Conservation (phyloP, 2,113 vertebrate genomes). For the Aix galericulata region DNA sequence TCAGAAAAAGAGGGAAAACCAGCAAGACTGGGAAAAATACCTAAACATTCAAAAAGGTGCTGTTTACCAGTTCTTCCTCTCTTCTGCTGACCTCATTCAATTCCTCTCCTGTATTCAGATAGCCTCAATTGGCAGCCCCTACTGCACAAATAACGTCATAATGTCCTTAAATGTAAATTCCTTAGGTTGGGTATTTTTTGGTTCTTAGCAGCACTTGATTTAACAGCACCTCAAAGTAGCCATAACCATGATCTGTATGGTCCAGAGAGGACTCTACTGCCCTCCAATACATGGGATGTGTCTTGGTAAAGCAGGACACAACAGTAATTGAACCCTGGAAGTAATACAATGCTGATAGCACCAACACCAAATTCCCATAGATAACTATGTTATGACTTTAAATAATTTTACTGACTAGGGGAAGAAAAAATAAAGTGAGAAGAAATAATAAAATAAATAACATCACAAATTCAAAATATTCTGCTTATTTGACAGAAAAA, state of each 20-base stretch:
- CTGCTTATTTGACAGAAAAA: slow-evolving; percentile 12
- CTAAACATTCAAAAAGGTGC: not conserved
- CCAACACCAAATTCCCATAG: not conserved
- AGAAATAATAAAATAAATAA: not conserved
- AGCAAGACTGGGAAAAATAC: not conserved
- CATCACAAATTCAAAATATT: not conserved
- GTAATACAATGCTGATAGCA: not conserved
- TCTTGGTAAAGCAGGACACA: not conserved
- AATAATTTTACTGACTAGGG: not conserved
- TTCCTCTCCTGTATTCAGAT: not conserved
- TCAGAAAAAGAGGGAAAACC: not conserved
- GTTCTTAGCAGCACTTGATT: not conserved
- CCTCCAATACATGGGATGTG: rapidly evolving
- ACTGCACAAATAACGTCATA: not conserved
- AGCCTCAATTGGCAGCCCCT: not conserved
- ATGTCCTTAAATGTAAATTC: not conserved
- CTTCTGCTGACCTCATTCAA: not conserved
- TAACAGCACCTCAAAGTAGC: not conserved
- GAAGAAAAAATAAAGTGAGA: not conserved
- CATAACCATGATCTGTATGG: not conserved
- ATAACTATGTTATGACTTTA: not conserved
- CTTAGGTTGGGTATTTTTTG: not conserved
- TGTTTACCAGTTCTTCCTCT: not conserved
- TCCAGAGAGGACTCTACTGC: not conserved
- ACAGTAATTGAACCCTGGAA: not conserved